Base-by-base conservation (phyloP, 2,797 vertebrate species). In the Acipenser transmontanus region DNA sequence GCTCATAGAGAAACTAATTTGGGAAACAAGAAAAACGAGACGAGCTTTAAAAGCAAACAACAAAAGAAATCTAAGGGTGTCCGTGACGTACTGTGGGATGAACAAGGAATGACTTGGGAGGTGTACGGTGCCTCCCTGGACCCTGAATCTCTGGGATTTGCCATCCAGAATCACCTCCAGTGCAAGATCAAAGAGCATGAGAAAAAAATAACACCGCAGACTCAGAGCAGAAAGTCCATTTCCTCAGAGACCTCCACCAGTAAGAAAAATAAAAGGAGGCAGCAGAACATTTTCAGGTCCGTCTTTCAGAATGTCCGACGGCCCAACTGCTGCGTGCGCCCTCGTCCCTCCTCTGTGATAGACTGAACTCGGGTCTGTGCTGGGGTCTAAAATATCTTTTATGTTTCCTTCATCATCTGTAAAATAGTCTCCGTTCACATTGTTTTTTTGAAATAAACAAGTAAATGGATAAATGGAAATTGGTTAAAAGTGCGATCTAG, bases 101-200 rank as follows among this genome's bases (percentile, higher is more conserved):
- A 94, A 66, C 93, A 94, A 72, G 95, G 96, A 64, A 95, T 96
- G 94, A 98, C 95, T 0, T 98, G 96, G 96, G 94, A 97, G 49
- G 92, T 94, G 61, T 95, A 96, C 0, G 93, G 91, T 0, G 94
- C 91, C 7, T 87, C 90, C 0, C 78, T 94, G 0, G 94, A 96
- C 74, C 87, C 91, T 0, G 93, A 95, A 72, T 92, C 89, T 9
- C 76, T 96, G 74, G 93, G 93, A 2, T 80, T 90, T 0, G 93
- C 93, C 0, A 96, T 97, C 78, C 95, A 96, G 86, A 93, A 92
- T 76, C 95, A 96, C 69, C 81, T 97, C 59, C 93, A 96, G 79
- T 85, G 91, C 52, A 93, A 94, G 74, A 92, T 95, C 68, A 81
- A 83, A 61, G 91, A 94, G 72, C 92, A 95, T 0, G 86, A 93